Percentiles rank a stretch among this genome's conserved stretches.
phyloP scores from a whole-genome alignment of 2,888 invertebrate genomes.

The Tetragonisca angustula region DNA sequence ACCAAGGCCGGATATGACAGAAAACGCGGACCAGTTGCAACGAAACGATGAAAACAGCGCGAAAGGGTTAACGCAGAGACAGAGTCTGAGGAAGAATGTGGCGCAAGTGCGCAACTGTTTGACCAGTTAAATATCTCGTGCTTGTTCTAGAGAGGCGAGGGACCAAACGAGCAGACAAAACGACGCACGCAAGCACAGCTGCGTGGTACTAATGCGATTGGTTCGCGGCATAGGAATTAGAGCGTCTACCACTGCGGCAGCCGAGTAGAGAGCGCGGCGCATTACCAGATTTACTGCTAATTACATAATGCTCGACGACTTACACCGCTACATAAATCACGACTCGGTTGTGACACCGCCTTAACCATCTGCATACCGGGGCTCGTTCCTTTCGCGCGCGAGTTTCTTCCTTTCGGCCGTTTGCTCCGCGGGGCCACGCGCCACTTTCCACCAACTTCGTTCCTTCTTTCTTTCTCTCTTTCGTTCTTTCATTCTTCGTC shows the following conservation, averaged over 20 bases:
- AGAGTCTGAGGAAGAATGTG: too few species aligned
- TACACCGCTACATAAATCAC: conserved; percentile 67
- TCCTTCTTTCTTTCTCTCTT: too few species aligned
- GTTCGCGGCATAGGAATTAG: conserved; percentile 69
- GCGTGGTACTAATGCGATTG: conserved; percentile 72
- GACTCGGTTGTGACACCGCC: conserved; percentile 56
- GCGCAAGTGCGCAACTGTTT: conserved; percentile 32
- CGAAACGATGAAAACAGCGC: too few species aligned
- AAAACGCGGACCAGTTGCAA: too few species aligned
- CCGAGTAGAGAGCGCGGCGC: conserved; percentile 37
- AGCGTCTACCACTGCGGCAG: conserved; percentile 50
- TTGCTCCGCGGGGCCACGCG: neutral
- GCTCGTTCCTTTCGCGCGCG: conserved; percentile 24
- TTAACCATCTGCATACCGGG: conserved; percentile 59
- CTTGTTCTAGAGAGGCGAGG: too few species aligned
- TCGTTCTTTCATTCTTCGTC: neutral
- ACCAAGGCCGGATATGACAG: too few species aligned
- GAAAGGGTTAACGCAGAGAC: too few species aligned
- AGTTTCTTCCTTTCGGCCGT: conserved; percentile 30
- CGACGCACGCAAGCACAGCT: conserved; percentile 37
- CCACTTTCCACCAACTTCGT: conserved; percentile 29
- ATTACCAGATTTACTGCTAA: conserved; percentile 75
- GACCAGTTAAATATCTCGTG: conserved; percentile 61
- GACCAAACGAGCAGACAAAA: conserved; percentile 1
- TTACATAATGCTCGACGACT: conserved; percentile 71